Evolutionary conservation across 2,888 invertebrate species (phyloP).

Genomic region (Clanis bilineata): DNA sequence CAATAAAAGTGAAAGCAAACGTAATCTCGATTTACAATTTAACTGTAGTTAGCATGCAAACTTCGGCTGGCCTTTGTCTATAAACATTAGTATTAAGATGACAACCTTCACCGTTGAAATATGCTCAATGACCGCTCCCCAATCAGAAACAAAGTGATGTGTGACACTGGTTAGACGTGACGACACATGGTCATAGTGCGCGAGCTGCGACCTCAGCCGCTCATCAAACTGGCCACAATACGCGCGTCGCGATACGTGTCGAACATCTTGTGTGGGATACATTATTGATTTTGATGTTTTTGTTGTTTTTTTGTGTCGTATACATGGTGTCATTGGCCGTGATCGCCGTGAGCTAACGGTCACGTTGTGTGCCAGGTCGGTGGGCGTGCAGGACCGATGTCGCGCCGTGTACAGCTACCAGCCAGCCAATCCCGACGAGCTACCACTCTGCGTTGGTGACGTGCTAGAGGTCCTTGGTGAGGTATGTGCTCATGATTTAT

Average conservation of each 20-base stretch:
- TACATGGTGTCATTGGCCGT: constrained; percentile 16
- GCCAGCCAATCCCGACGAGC: constrained; percentile 96
- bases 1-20: neutral
- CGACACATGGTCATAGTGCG: neutral
- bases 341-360: constrained; percentile 14
- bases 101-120: neutral
- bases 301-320: constrained; percentile 1
- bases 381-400: constrained; percentile 84
- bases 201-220: constrained; percentile 17
- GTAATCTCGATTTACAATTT: neutral
- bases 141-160: neutral
- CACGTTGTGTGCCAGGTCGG: constrained; percentile 41
- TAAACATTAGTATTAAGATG: neutral
- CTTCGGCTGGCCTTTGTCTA: neutral
- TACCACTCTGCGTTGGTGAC: constrained; percentile 93
- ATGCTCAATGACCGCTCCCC: neutral
- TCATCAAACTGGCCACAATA: neutral
- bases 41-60: neutral
- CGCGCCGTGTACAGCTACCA: constrained; percentile 95
- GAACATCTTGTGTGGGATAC: constrained; percentile 3
- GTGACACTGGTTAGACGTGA: neutral
- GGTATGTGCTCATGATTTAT: constrained; percentile 43
- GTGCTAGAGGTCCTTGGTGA: constrained; percentile 94
- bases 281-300: constrained; percentile 14
- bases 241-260: constrained; percentile 5